A percentile compares a stretch with the other conserved stretches of the same genome.
Evolutionary conservation across 2,797 vertebrate genomes (phyloP).

Genomic region (Siniperca undulata): DNA sequence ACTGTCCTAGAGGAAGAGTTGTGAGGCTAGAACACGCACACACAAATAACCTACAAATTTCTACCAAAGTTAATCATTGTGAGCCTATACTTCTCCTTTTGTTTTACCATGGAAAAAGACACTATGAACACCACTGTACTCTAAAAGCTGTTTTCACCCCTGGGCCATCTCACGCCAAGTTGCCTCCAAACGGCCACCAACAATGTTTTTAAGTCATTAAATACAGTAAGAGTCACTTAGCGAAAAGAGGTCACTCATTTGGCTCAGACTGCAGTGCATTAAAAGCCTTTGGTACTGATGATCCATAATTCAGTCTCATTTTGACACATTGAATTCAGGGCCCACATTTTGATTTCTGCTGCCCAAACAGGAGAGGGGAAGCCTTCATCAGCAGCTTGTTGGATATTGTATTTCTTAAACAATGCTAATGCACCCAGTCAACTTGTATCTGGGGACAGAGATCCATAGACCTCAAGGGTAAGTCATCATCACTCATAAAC

Average conservation of each 20-base stretch:
- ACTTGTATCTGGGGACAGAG: constrained; percentile 29
- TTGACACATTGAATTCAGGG: constrained; percentile 71
- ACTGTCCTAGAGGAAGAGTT: constrained; percentile 33
- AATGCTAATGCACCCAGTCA: constrained; percentile 43
- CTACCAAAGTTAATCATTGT: constrained; percentile 1
- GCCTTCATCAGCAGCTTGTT: constrained; percentile 69
- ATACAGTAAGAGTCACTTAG: constrained; percentile 43
- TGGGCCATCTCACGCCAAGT: constrained; percentile 20
- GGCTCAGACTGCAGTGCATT: constrained; percentile 62
- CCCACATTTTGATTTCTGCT: constrained; percentile 70
- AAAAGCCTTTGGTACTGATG: constrained; percentile 69
- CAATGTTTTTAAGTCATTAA: constrained; percentile 51
- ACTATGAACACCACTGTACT: background rate
- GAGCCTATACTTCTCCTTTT: constrained; percentile 1
- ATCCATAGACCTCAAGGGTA: constrained; percentile 20
- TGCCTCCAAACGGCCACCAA: constrained; percentile 50
- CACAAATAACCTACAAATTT: constrained; percentile 22
- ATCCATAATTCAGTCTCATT: constrained; percentile 83
- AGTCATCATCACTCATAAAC: constrained; percentile 46
- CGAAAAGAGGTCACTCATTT: constrained; percentile 66
- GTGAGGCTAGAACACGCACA: background rate
- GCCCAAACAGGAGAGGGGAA: constrained; percentile 57
- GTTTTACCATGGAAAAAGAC: constrained; percentile 6
- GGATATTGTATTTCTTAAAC: constrained; percentile 61
- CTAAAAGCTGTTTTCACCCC: constrained; percentile 30